Percentiles rank a stretch among this genome's conserved stretches.
phyloP scores from a whole-genome alignment of 2,888 invertebrate genomes.

The Eilema sororculum region DNA sequence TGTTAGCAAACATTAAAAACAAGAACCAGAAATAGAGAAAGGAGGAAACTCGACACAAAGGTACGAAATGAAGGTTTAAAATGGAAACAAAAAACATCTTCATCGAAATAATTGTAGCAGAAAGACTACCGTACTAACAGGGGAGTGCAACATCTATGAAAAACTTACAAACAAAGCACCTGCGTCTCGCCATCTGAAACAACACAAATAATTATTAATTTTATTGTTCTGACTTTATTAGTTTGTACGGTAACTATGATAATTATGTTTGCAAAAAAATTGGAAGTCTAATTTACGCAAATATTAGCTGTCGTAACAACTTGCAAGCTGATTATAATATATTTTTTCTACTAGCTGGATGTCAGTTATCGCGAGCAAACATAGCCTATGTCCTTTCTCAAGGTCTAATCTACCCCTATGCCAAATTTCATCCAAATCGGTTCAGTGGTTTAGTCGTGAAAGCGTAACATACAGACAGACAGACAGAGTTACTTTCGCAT shows the following conservation, averaged over 20 bases:
- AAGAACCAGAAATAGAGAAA: slow-evolving; percentile 29
- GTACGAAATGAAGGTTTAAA: slow-evolving; percentile 36
- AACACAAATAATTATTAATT: slow-evolving; percentile 17
- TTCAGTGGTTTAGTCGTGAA: too few relatives aligned
- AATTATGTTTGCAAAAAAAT: too few relatives aligned
- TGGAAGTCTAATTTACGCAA: too few relatives aligned
- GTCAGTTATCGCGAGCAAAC: too few relatives aligned
- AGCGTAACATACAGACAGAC: too few relatives aligned
- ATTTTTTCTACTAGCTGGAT: too few relatives aligned
- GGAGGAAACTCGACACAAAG: slow-evolving; percentile 36
- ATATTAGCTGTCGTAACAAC: too few relatives aligned
- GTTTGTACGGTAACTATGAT: background rate
- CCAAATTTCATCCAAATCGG: too few relatives aligned
- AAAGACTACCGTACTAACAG: slow-evolving; percentile 36
- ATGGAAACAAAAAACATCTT: slow-evolving; percentile 37
- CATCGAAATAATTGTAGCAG: slow-evolving; percentile 32
- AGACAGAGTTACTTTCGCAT: too few relatives aligned
- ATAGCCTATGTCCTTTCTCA: too few relatives aligned
- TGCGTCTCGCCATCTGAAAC: slow-evolving; percentile 49
- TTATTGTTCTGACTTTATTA: background rate
- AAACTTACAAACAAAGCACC: slow-evolving; percentile 23
- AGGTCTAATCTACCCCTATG: too few relatives aligned
- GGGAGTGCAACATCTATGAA: slow-evolving; percentile 17
- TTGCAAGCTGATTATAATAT: too few relatives aligned
- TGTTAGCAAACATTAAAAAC: slow-evolving; percentile 45